Evolutionary conservation across 2,888 invertebrate species (phyloP).

Genomic region (Pristionchus japonicus): DNA sequence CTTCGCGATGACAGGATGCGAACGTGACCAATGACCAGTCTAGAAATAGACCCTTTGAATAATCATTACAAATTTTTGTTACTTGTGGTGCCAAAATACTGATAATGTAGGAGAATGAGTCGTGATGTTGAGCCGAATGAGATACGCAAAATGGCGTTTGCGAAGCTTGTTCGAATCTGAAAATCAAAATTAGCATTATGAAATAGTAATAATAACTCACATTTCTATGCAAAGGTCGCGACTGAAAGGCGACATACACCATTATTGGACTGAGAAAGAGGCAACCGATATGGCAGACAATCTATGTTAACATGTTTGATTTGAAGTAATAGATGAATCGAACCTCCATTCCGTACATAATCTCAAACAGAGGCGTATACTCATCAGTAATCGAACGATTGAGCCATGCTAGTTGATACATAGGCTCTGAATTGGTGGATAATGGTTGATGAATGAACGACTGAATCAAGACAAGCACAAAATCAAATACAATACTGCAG

Average conservation of each 20-base stretch:
- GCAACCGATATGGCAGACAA: background rate
- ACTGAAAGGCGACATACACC: background rate
- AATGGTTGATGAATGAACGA: no score
- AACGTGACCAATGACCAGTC: background rate
- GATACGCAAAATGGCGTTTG: background rate
- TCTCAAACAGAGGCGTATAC: background rate
- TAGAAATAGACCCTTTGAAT: no score
- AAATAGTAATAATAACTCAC: background rate
- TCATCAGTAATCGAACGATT: slow-evolving; percentile 4
- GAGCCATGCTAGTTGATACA: slow-evolving; percentile 20
- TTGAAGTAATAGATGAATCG: background rate
- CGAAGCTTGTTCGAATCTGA: background rate
- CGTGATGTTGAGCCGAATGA: background rate
- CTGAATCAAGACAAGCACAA: no score
- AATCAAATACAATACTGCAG: no score
- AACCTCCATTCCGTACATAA: slow-evolving; percentile 3
- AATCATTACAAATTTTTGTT: background rate
- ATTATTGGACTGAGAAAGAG: background rate
- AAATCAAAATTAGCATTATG: background rate
- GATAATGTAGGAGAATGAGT: background rate
- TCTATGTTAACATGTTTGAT: background rate
- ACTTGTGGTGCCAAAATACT: background rate
- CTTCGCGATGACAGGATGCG: background rate
- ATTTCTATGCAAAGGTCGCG: background rate
- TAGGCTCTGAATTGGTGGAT: no score